Base-by-base conservation (phyloP, 2,888 invertebrate species). In the Conistra vaccinii region DNA sequence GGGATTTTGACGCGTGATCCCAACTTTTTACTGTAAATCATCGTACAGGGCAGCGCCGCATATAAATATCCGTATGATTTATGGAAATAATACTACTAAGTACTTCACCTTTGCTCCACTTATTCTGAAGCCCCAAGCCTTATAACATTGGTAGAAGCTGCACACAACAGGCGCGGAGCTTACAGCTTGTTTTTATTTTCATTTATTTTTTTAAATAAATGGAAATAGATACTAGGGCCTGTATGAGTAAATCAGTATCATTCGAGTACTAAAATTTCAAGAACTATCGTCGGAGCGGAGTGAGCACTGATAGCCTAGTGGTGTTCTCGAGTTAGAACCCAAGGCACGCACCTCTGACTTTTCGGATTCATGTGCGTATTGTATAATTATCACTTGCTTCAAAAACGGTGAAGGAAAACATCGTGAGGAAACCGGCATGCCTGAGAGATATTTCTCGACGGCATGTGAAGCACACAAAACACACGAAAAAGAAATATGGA, bases 61-160 rank as follows among this genome's bases (percentile, higher is more conserved):
- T 39, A 35, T 35, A 32, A 3, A 48, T 48, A 66, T 6, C 17
- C n/a, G 32, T 20, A 39, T 9, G 14, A 62, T 77, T 48, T 42
- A 45, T 45, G 17, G 26, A 29, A 60, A 69, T 62, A 57, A 71
- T 29, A 62, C 10, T 73, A 84, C 12, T 81, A 85, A 85, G 87
- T 84, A 86, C 87, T 65, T 58, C 12, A 72, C 58, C 73, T 72
- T 61, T 29, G 14, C 48, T 57, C 66, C 75, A 85, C 83, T 83
- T 48, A 66, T 85, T 87, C 78, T 32, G 61, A 80, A 80, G 72
- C 10, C 23, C 63, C 73, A 73, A 85, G 70, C 63, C 29, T 76
- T 57, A 48, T 73, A 48, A 55, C 39, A 62, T 48, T 48, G 53
- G 39, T 29, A 51, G 51, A 3, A 29, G 58, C 45, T 79, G 45